phyloP scores from a whole-genome alignment of 23 tunicate genomes.

The Aplidium turbinatum region DNA sequence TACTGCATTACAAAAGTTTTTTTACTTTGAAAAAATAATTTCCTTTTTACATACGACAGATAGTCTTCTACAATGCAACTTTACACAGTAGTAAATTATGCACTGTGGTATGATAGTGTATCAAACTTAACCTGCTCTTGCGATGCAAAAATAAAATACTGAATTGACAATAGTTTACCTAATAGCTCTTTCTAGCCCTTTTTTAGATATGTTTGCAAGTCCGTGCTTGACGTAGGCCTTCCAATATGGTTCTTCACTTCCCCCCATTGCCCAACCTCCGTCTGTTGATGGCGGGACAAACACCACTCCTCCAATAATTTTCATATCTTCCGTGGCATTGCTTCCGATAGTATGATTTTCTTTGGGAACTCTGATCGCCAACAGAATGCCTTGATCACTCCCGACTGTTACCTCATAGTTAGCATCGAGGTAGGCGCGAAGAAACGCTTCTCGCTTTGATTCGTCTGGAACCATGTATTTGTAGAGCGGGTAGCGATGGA shows the following conservation, averaged over 20 bases:
- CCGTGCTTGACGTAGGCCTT: conserved; percentile 66
- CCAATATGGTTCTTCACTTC: conserved; percentile 68
- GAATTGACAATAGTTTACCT: no score
- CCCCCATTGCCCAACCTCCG: conserved; percentile 77
- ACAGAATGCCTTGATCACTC: conserved; percentile 68
- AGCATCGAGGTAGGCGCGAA: conserved; percentile 86
- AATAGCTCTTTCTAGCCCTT: conserved; percentile 58
- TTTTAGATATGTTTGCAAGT: conserved; percentile 48
- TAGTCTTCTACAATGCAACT: no score
- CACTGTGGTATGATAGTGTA: no score
- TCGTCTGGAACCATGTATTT: conserved; percentile 77
- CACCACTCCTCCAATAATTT: conserved; percentile 78
- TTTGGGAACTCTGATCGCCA: conserved; percentile 35
- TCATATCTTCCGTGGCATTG: neutral
- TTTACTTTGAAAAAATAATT: no score
- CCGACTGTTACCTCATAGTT: conserved; percentile 78
- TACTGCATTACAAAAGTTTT: no score
- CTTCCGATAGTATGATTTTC: neutral
- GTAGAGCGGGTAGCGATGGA: conserved; percentile 78
- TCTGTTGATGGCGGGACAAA: conserved; percentile 73
- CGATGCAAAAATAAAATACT: no score
- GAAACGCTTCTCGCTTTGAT: conserved; percentile 59
- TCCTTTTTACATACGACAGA: no score
- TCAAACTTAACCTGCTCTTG: no score
- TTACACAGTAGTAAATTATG: no score